Percentiles rank a stretch among this genome's conserved stretches.
Conservation (phyloP, 2,113 vertebrate genomes). For the Haemorhous mexicanus region DNA sequence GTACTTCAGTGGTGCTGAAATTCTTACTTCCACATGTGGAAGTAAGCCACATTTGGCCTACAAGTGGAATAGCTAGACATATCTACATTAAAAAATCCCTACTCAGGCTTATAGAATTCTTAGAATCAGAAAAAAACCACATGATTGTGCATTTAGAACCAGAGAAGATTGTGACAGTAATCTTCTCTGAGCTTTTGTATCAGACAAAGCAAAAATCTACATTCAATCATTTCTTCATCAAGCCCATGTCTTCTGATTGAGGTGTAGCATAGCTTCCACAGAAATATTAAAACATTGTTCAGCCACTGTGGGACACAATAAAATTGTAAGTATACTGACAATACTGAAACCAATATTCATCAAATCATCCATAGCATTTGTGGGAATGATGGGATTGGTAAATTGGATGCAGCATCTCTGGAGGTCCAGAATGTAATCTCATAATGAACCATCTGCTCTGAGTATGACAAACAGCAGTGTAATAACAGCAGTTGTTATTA, state of each 20-base stretch:
- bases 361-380: neutral
- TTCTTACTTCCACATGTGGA: neutral
- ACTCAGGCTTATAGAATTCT: neutral
- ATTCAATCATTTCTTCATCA: neutral
- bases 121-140: neutral
- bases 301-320: neutral
- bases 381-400: neutral
- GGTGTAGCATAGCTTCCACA: neutral
- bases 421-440: neutral
- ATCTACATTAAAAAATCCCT: neutral
- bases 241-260: neutral
- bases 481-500: neutral
- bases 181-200: neutral
- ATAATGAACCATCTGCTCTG: constrained; percentile 37
- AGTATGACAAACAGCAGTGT: neutral
- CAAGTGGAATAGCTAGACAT: neutral
- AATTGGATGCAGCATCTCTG: neutral
- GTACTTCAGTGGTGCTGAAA: neutral
- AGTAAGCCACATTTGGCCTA: neutral
- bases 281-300: neutral
- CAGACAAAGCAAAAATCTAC: neutral
- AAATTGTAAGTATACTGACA: neutral
- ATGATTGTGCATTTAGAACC: accelerated
- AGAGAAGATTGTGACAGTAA: neutral
- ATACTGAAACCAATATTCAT: neutral